Percentiles rank a stretch among this genome's conserved stretches.
phyloP scores from a whole-genome alignment of 2,113 vertebrate genomes.

The Gobio gobio region DNA sequence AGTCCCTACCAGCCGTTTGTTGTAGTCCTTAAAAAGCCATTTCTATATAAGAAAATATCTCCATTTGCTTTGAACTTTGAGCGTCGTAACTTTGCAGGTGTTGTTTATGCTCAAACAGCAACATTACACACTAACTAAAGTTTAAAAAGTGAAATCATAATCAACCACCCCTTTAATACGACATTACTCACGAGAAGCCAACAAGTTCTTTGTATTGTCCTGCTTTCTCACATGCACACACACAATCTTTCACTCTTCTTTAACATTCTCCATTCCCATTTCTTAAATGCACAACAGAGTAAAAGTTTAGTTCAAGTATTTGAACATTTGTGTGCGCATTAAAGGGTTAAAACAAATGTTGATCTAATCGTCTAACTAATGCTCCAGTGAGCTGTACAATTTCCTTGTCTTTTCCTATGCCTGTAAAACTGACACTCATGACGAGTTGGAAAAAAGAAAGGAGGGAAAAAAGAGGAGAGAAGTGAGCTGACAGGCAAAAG shows the following conservation, averaged over 20 bases:
- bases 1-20: too few species aligned
- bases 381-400: constrained; percentile 84
- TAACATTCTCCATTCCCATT: background rate
- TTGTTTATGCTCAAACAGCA: too few species aligned
- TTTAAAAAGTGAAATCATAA: too few species aligned
- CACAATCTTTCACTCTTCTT: background rate
- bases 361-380: constrained; percentile 99
- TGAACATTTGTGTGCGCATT: background rate
- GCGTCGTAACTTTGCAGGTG: too few species aligned
- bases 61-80: too few species aligned
- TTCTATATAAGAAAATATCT: too few species aligned
- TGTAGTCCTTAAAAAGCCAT: too few species aligned
- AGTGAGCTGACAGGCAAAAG: constrained; percentile 77
- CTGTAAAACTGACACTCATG: constrained; percentile 68
- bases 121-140: too few species aligned
- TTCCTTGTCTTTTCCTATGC: constrained; percentile 46
- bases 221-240: background rate
- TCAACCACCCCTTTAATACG: constrained; percentile 29
- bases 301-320: constrained; percentile 58
- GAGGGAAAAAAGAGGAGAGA: constrained; percentile 49
- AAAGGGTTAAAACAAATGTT: constrained; percentile 93
- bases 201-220: constrained; percentile 26
- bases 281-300: constrained; percentile 40
- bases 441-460: constrained; percentile 52
- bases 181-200: constrained; percentile 62